Evolutionary conservation across 2,888 invertebrate genomes (phyloP).

Genomic region (Meandrusa payeni): DNA sequence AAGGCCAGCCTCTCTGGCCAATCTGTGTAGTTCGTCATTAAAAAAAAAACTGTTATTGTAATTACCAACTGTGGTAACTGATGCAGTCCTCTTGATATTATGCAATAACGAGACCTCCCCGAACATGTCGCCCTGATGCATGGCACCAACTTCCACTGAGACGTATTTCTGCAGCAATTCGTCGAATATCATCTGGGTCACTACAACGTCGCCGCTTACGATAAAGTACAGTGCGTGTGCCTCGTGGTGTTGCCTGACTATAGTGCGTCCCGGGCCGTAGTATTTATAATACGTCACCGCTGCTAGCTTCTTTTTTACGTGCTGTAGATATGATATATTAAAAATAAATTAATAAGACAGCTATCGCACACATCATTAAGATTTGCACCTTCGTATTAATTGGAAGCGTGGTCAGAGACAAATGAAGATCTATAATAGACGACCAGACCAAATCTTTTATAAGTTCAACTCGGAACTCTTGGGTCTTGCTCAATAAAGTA

Average conservation of each 20-base stretch:
- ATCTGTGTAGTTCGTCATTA: too few relatives aligned
- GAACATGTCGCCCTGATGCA: slow-evolving; percentile 82
- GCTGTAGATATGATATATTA: slow-evolving; percentile 46
- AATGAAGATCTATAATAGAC: too few relatives aligned
- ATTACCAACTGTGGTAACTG: slow-evolving; percentile 78
- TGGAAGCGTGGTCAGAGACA: too few relatives aligned
- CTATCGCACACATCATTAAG: too few relatives aligned
- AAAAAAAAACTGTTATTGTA: too few relatives aligned
- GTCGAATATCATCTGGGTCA: slow-evolving; percentile 76
- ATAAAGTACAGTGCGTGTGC: slow-evolving; percentile 84
- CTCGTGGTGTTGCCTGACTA: slow-evolving; percentile 82
- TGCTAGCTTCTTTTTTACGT: slow-evolving; percentile 82
- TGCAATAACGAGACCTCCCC: slow-evolving; percentile 85
- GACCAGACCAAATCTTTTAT: too few relatives aligned
- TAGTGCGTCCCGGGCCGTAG: slow-evolving; percentile 77
- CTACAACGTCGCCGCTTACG: slow-evolving; percentile 76
- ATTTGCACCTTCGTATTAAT: too few relatives aligned
- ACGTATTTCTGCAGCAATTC: slow-evolving; percentile 65
- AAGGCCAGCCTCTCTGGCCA: too few relatives aligned
- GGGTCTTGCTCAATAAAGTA: too few relatives aligned
- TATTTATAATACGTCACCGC: slow-evolving; percentile 82
- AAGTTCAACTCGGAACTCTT: too few relatives aligned
- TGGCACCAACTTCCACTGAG: slow-evolving; percentile 68
- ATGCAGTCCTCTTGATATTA: slow-evolving; percentile 81
- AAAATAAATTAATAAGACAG: too few relatives aligned